phyloP scores from a whole-genome alignment of 2,797 vertebrate genomes.

The Sphaeramia orbicularis region DNA sequence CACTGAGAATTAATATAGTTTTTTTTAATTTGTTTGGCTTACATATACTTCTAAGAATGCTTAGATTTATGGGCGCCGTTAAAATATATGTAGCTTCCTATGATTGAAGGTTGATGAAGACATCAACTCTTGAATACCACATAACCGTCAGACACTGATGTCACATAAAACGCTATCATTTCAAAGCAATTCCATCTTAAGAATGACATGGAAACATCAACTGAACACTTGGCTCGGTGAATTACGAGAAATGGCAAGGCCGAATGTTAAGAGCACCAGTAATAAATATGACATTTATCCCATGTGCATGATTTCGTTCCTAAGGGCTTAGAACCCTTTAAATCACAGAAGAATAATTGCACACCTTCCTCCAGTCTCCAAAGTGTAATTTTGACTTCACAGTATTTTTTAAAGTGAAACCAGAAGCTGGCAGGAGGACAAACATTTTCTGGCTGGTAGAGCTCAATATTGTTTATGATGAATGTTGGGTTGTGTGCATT shows the following conservation, averaged over 20 bases:
- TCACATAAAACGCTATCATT: background rate
- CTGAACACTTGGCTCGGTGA: constrained; percentile 1
- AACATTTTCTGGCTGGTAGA: constrained; percentile 61
- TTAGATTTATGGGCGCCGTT: too few species aligned
- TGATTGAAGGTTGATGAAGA: too few species aligned
- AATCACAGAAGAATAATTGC: constrained; percentile 67
- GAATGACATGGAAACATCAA: constrained; percentile 9
- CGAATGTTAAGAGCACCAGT: constrained; percentile 34
- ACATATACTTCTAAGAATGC: too few species aligned
- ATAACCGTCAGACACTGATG: background rate
- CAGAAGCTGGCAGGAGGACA: constrained; percentile 62
- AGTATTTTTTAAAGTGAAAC: constrained; percentile 41
- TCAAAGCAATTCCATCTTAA: constrained; percentile 12
- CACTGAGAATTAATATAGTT: background rate
- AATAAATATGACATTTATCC: constrained; percentile 61
- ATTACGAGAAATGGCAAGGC: constrained; percentile 35
- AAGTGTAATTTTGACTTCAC: constrained; percentile 53
- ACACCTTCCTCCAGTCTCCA: constrained; percentile 43
- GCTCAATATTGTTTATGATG: constrained; percentile 60
- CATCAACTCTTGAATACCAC: too few species aligned
- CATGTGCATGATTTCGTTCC: constrained; percentile 63
- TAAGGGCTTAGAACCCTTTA: constrained; percentile 53
- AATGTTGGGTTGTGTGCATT: constrained; percentile 54
- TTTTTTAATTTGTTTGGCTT: background rate
- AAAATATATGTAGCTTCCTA: too few species aligned